Base-by-base conservation (phyloP, 2,888 invertebrate genomes). In the Mimumesa dahlbomi region DNA sequence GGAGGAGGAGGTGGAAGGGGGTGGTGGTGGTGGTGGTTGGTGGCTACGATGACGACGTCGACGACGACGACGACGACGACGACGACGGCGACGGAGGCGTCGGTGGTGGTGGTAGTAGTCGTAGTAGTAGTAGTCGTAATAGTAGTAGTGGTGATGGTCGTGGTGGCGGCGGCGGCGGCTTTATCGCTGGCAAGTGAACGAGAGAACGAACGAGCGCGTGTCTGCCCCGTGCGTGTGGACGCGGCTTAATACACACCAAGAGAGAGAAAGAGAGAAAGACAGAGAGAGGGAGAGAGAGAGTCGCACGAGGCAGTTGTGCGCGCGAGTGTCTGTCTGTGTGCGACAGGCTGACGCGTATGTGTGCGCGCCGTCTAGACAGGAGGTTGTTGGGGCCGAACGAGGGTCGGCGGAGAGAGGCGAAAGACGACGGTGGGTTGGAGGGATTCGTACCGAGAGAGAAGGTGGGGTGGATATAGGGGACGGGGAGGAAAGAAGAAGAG, bases 361-460 rank as follows among this genome's bases (percentile, higher is more conserved):
- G 84, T 84, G 84, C 81, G 84, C 84, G 84, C 84, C 85, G 86
- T 86, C 86, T 86, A 86, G 86, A 86, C 86, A 84, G 85, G 85
- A 84, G 84, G 85, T 85, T 85, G 84, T 81, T 81, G 84, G 84
- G 81, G 83, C 81, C 70, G 77, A 73, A 75, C 67, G 82, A 77
- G 79, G 72, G 71, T 66, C 65, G 79, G 70, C 77, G 71, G 73
- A 66, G 63, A 64, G 71, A 54, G 65, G 74, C 64, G 73, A 65
- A 75, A 70, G 75, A 68, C 73, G 78, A 73, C 56, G 67, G 42
- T 57, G 65, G 73, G 67, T 58, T 64, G 63, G 74, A 67, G 71
- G 70, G 75, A 67, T 65, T 66, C 72, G 58, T 59, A 54, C 50
- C 22, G 49, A 11, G 53, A 5, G 25, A 42, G 73, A 64, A 49